Evolutionary conservation across 2,888 invertebrate species (phyloP).

Genomic region (Drosophila prolongata): DNA sequence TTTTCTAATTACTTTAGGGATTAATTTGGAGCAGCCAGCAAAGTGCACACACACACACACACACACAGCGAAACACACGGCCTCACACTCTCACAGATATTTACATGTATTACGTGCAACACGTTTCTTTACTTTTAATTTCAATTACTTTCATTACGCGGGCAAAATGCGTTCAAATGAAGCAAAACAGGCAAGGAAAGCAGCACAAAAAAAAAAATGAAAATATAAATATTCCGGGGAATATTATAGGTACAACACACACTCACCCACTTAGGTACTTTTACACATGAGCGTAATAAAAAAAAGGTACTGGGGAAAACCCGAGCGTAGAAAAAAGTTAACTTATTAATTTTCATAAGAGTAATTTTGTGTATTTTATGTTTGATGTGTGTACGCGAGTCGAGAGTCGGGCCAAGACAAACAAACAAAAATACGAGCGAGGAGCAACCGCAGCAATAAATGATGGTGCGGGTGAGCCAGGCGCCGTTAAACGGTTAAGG

Average conservation of each 20-base stretch:
- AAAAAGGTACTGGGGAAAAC: constrained; percentile 48
- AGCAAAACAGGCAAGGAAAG: constrained; percentile 53
- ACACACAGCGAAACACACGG: not conserved
- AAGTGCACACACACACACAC: constrained; percentile 55
- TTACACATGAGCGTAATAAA: constrained; percentile 45
- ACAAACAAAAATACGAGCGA: constrained; percentile 41
- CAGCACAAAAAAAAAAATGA: constrained; percentile 16
- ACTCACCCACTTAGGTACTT: constrained; percentile 11
- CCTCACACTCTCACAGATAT: constrained; percentile 44
- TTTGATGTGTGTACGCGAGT: constrained; percentile 48
- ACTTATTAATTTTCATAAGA: constrained; percentile 83
- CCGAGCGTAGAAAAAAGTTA: constrained; percentile 68
- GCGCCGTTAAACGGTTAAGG: constrained; percentile 76
- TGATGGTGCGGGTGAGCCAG: constrained; percentile 56
- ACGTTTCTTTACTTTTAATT: constrained; percentile 82
- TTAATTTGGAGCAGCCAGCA: constrained; percentile 73
- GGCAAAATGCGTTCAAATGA: constrained; percentile 59
- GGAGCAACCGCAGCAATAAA: constrained; percentile 61
- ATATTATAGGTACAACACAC: constrained; percentile 26
- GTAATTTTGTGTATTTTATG: constrained; percentile 82
- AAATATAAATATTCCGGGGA: constrained; percentile 27
- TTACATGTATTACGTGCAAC: constrained; percentile 65
- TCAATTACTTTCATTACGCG: constrained; percentile 80
- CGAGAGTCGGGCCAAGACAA: constrained; percentile 42
- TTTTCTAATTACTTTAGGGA: constrained; percentile 81